Base-by-base conservation (phyloP, 1,140 invertebrate species). In the Drosophila busckii region DNA sequence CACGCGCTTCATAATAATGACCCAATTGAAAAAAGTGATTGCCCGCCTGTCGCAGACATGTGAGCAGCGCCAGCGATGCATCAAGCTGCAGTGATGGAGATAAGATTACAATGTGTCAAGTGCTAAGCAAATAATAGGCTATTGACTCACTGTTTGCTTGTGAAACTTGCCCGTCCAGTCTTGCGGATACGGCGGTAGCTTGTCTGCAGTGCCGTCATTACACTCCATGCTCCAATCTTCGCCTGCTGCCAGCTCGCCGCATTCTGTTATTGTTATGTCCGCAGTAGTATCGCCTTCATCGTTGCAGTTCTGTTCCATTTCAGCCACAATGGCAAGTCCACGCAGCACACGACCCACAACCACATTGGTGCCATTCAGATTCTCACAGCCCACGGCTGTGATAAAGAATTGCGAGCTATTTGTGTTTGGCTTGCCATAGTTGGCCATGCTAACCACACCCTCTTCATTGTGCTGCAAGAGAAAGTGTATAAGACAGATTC, bases 321-420 rank as follows among this genome's bases (percentile, higher is more conserved):
- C 92, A 3, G 86, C 85, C 0, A 94, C 86, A 2, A 94, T 88
- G 6, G 90, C 90, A 32, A 94, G 87, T 9, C 95, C 95, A 75
- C 91, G 92, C 3, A 91, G 68, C 4, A 97, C 93, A 56, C 90
- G 90, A 1, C 97, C 97, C 88, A 98, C 97, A 16, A 96, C 95
- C 1, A 98, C 95, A 88, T 99, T 97, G 17, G 91, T 94, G 6
- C 93, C 93, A 88, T 99, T 94, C 15, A 98, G 88, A 70, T 98
- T 97, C 16, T 92, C 89, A 68, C 95, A 95, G 3, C 93, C 91
- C 0, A 92, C 93, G 7, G 93, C 91, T 2, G 96, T 97, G 12
- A 99, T 95, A 71, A 98, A 97, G 89, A 99, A 99, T 88, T 99
- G 97, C 4, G 95, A 97, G 44, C 93, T 95, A 83, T 98, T 98